Conservation (phyloP, 2,113 vertebrate genomes). For the Psammodynastes pulverulentus region DNA sequence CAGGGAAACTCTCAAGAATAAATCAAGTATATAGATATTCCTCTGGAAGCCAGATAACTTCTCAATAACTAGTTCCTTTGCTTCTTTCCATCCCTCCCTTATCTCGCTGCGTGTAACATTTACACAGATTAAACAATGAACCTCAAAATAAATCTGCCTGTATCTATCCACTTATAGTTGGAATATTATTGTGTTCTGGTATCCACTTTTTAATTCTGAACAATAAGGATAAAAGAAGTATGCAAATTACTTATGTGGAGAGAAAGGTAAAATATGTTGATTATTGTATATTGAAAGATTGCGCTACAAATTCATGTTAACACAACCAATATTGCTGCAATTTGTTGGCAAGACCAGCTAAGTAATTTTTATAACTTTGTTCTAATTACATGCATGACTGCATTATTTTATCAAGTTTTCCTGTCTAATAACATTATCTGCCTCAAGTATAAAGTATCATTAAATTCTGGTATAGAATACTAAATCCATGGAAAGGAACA, state of each 20-base stretch:
- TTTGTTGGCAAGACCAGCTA: conserved; percentile 32
- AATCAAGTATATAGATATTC: background rate
- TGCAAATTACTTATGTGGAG: background rate
- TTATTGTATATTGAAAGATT: background rate
- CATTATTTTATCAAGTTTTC: conserved; percentile 19
- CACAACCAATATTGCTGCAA: background rate
- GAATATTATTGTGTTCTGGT: background rate
- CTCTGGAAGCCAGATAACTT: background rate
- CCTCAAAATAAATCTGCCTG: background rate
- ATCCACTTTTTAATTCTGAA: background rate
- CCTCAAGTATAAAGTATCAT: conserved; percentile 18
- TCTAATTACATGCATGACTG: conserved; percentile 29
- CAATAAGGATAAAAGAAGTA: background rate
- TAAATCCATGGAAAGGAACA: conserved; percentile 2
- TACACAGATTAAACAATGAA: background rate
- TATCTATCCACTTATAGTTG: background rate
- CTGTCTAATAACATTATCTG: conserved; percentile 29
- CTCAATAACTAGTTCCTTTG: background rate
- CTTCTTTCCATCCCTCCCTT: background rate
- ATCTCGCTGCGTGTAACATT: background rate
- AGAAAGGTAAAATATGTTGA: background rate
- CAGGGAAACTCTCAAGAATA: background rate
- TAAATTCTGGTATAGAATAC: conserved; percentile 24
- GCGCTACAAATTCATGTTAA: conserved; percentile 20
- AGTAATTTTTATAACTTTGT: conserved; percentile 16